A percentile compares a stretch with the other conserved stretches of the same genome.
Evolutionary conservation across 2,888 invertebrate species (phyloP).

Genomic region (Tuberolachnus salignus): DNA sequence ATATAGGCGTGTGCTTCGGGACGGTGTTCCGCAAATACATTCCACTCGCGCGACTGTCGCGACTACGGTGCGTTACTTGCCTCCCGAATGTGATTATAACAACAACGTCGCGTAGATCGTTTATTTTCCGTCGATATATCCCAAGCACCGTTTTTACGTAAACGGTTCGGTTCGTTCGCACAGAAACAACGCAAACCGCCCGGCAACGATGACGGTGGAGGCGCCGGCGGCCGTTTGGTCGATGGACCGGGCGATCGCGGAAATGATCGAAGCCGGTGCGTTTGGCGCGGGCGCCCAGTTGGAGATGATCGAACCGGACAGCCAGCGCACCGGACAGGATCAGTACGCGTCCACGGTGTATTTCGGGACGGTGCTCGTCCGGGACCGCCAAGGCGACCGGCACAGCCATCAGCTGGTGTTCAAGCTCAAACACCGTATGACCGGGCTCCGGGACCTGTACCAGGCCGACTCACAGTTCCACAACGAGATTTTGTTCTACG

Average conservation of each 20-base stretch:
- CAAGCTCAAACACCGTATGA: background rate
- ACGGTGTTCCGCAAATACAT: no score
- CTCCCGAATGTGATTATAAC: no score
- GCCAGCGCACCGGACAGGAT: conserved; percentile 15
- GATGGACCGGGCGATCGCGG: conserved; percentile 46
- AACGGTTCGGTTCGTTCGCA: no score
- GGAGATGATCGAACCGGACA: conserved; percentile 24
- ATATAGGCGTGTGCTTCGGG: no score
- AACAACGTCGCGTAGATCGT: no score
- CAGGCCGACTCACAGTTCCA: conserved; percentile 57
- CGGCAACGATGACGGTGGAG: conserved; percentile 42
- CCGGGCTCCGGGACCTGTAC: background rate
- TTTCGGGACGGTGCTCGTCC: conserved; percentile 43
- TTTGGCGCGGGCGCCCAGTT: conserved; percentile 2
- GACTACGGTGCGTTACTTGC: no score
- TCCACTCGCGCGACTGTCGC: no score
- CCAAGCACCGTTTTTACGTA: no score
- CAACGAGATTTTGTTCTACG: conserved; percentile 59
- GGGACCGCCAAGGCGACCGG: background rate
- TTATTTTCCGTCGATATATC: no score
- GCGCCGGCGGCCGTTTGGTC: conserved; percentile 47
- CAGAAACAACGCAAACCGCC: no score
- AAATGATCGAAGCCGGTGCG: conserved; percentile 59
- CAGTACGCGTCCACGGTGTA: conserved; percentile 57
- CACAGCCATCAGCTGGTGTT: background rate